These are phyloP conservation scores for Nothocercus julius DNA, from an alignment of 2,113 vertebrate genomes.

Conservation along the genomic window DNA sequence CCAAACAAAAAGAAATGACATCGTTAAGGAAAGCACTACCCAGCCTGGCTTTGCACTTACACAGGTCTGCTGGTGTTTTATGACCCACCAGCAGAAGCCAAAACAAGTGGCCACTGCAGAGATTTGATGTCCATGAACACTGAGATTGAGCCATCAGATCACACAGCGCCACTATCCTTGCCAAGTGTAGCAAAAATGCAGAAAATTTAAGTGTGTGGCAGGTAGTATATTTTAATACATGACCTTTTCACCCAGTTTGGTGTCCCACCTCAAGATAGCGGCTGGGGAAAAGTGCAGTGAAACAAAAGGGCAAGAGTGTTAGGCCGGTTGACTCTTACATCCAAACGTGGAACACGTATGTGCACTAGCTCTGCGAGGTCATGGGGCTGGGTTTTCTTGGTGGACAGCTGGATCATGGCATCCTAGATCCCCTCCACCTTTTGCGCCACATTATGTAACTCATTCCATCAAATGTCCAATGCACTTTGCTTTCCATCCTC, in stretches of 20 bases:
- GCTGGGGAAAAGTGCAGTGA: background rate
- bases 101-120: background rate
- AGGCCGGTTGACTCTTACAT: background rate
- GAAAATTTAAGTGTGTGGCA: background rate
- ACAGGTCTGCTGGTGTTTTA: fast-evolving
- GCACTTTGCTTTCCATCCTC: background rate
- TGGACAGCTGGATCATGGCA: background rate
- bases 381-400: fast-evolving
- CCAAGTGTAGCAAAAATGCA: background rate
- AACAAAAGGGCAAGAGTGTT: fast-evolving
- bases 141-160: fast-evolving
- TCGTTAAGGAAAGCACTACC: fast-evolving
- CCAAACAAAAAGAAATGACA: background rate
- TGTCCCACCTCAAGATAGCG: background rate
- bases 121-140: fast-evolving
- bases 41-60: fast-evolving
- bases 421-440: background rate
- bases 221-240: background rate
- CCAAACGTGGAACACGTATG: background rate
- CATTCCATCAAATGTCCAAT: fast-evolving
- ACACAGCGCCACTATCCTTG: fast-evolving
- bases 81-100: background rate
- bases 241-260: background rate
- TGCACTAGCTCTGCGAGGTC: background rate
- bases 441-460: background rate